These are phyloP conservation scores for Cheilosia variabilis DNA, from an alignment of 2,888 invertebrate genomes.

Conservation along the genomic window DNA sequence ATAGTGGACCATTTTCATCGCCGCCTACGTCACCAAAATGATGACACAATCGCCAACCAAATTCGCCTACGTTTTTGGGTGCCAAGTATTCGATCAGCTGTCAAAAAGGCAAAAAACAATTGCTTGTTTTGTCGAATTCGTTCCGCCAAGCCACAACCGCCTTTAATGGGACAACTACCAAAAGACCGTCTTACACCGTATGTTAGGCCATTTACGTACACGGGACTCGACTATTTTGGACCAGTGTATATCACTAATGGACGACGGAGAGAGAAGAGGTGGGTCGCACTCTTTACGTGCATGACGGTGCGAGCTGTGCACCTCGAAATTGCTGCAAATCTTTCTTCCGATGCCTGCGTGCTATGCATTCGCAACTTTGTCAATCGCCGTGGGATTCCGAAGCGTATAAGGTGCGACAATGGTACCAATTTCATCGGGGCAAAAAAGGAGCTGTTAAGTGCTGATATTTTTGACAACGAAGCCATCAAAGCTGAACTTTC, in stretches of 20 bases:
- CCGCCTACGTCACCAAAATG: conserved; percentile 18
- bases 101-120: too few relatives aligned
- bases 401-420: conserved; percentile 35
- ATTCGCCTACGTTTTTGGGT: conserved; percentile 35
- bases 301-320: conserved; percentile 43
- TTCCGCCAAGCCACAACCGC: too few relatives aligned
- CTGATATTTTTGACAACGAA: conserved; percentile 25
- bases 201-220: conserved; percentile 65
- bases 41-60: conserved; percentile 36
- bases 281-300: conserved; percentile 61
- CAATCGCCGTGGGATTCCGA: conserved; percentile 37
- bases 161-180: too few relatives aligned
- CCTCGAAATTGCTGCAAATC: conserved; percentile 28
- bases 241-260: conserved; percentile 59
- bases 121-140: too few relatives aligned
- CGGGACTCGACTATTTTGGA: conserved; percentile 67
- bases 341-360: conserved; percentile 19
- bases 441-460: conserved; percentile 20
- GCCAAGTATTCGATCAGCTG: too few relatives aligned
- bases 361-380: conserved; percentile 42
- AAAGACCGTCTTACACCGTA: too few relatives aligned
- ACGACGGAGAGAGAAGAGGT: too few relatives aligned
- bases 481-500: conserved; percentile 38
- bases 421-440: conserved; percentile 52
- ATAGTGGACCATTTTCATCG: conserved; percentile 34